Evolutionary conservation across 2,888 invertebrate genomes (phyloP).

Genomic region (Chrysotoxum bicinctum): DNA sequence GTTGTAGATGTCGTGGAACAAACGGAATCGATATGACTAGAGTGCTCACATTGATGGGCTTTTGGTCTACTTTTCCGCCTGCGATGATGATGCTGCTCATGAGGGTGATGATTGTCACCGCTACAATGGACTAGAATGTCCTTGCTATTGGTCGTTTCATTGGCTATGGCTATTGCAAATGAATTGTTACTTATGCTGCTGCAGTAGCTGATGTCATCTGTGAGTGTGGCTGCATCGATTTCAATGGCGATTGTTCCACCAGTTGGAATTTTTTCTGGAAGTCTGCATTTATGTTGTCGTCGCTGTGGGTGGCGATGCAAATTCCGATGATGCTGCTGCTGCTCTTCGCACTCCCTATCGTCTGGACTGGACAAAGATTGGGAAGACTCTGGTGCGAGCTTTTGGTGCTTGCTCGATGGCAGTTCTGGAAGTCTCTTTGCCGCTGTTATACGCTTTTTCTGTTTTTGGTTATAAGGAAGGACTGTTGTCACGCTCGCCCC

Average conservation of each 20-base stretch:
- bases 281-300: conserved; percentile 53
- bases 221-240: conserved; percentile 79
- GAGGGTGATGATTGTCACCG: conserved; percentile 66
- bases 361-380: conserved; percentile 65
- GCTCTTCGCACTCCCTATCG: conserved; percentile 49
- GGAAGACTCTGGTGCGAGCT: conserved; percentile 69
- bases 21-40: conserved; percentile 58
- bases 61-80: conserved; percentile 45
- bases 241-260: conserved; percentile 73
- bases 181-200: conserved; percentile 59
- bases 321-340: conserved; percentile 29
- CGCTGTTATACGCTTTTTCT: conserved; percentile 34
- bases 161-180: conserved; percentile 46
- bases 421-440: conserved; percentile 64
- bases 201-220: conserved; percentile 76
- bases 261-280: conserved; percentile 67
- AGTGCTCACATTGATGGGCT: conserved; percentile 45
- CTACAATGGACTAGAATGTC: conserved; percentile 55
- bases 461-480: conserved; percentile 35
- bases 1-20: conserved; percentile 62
- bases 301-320: conserved; percentile 46
- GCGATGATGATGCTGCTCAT: conserved; percentile 53
- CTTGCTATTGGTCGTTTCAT: conserved; percentile 50
- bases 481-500: conserved; percentile 4
- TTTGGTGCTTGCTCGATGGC: conserved; percentile 35